Evolutionary conservation across 2,113 vertebrate species (phyloP), one percentile per base, ranked within the genome.

Genomic region (Prolemur simus): DNA sequence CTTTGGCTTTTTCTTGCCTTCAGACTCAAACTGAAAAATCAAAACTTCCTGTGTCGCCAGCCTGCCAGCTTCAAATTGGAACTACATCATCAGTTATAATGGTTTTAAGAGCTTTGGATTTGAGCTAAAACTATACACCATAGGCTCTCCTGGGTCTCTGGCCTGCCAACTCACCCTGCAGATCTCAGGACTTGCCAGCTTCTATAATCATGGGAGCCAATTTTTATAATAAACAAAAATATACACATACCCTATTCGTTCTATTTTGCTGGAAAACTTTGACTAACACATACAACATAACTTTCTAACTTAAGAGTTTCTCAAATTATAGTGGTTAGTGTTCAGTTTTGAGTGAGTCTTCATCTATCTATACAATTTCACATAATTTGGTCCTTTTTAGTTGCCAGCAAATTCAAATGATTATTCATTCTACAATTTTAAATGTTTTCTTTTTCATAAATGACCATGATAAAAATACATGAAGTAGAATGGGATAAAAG

Each of bases 71-170:
- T 78, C 15, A 23, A 77, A 45, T 15, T 45, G 11, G 7, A 82
- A 34, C 2, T 8, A 58, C 0, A 64, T 2, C 34, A 37, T 7
- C 63, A 5, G 0, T 18, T 80, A 4, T 21, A 3, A 8, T 63
- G 12, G 11, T 20, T 52, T 32, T 3, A 66, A 45, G n/a, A 3
- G 10, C 4, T 73, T 78, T 63, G 27, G 20, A 13, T 2, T 78
- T 52, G 4, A 5, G 60, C 20, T 21, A 52, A 42, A 74, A 54
- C 5, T 54, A 25, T 0, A 20, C n/a, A 20, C n/a, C 13, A 47
- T 0, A 47, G 18, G 5, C 52, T 85, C 34, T 14, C 4, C 7
- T 39, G 39, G 5, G 52, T 77, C 17, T 84, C 17, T 29, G 82
- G 56, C 5, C 77, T 39, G 39, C 39, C 11, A 42, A 32, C 2